Evolutionary conservation across 2,888 invertebrate genomes (phyloP), one percentile per base, ranked within the genome.

Genomic region (Microctonus brassicae): DNA sequence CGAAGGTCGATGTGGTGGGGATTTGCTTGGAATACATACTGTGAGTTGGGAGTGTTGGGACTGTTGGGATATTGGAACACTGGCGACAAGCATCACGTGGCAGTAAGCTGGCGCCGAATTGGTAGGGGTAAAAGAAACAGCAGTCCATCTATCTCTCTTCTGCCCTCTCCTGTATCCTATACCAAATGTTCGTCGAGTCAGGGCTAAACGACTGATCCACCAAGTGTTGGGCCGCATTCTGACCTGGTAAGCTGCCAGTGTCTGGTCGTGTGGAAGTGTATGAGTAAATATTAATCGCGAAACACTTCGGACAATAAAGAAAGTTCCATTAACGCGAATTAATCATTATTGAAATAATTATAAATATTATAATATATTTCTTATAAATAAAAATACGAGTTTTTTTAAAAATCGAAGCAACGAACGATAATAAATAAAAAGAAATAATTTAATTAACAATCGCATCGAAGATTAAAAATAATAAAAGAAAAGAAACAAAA

Each of bases 161-260:
- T 17, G 6, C 47, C 17, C 6, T 7, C 17, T 7, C n/a, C 17
- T 17, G 10, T 9, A 11, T 29, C 13, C 0, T 5, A 47, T 47
- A n/a, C 57, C 13, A 68, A 63, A 72, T 73, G 52, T n/a, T 26
- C 53, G 17, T 24, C 17, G 26, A 42, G 22, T 26, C 67, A 36
- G 53, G 10, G 39, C 29, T 26, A 63, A 29, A 52, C 55, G 52
- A 17, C 29, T 42, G 53, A 52, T 57, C 63, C 57, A 24, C 22
- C 24, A 29, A 64, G 36, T 22, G 29, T 62, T 36, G 39, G 73
- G 70, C 81, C 78, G 81, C 84, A 86, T 86, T 86, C 85, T 84
- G 86, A 86, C 86, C 86, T 86, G 86, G 85, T 84, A 84, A 84
- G 85, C 83, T 81, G 80, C 83, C 85, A 84, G 86, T 81, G 86